Conservation (phyloP, 2,113 vertebrate species). For the Bambusicola thoracicus region DNA sequence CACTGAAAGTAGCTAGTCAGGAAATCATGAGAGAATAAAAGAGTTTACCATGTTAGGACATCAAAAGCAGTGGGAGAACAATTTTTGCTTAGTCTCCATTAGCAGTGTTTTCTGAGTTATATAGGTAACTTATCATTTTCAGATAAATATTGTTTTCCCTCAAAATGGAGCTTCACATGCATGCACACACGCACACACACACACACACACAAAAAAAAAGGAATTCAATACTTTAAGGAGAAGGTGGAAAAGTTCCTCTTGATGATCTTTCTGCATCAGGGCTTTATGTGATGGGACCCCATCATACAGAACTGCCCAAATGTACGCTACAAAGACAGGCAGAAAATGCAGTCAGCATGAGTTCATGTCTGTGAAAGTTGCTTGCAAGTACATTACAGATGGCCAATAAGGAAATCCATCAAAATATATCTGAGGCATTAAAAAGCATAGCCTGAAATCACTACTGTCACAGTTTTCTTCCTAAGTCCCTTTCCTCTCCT, state of each 20-base stretch:
- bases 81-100: not conserved
- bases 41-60: not conserved
- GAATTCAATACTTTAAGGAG: not conserved
- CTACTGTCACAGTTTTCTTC: not conserved
- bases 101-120: not conserved
- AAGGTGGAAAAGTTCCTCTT: not conserved
- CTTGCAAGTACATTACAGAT: not conserved
- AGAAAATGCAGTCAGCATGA: not conserved
- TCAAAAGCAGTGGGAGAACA: not conserved
- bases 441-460: not conserved
- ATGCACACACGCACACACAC: no score
- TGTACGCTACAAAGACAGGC: not conserved
- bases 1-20: not conserved
- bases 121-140: not conserved
- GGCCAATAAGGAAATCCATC: not conserved
- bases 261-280: not conserved
- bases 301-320: not conserved
- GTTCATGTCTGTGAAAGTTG: not conserved
- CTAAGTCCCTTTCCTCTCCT: not conserved
- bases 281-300: not conserved
- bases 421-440: not conserved
- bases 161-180: not conserved
- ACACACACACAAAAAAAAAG: not conserved
- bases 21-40: not conserved
- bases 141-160: not conserved